These are phyloP conservation scores for Rotaria sp. DNA, from an alignment of 2,888 invertebrate genomes.

Conservation along the genomic window DNA sequence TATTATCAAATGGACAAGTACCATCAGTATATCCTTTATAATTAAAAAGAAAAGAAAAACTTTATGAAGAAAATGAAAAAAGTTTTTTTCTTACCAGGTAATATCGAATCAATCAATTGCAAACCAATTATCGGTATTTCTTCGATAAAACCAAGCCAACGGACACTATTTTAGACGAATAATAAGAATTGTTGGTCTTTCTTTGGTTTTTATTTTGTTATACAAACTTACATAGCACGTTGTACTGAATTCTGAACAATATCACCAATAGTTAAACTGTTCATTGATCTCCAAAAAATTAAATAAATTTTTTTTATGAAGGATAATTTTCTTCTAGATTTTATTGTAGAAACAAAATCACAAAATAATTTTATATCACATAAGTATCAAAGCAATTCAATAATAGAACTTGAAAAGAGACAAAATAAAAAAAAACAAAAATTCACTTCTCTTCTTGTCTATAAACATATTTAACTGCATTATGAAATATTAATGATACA, in stretches of 20 bases:
- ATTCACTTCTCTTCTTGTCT: neutral
- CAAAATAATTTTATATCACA: no score
- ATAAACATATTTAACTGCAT: neutral
- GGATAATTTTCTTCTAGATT: no score
- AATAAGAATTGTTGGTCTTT: neutral
- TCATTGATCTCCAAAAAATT: neutral
- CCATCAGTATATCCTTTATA: slow-evolving; percentile 11
- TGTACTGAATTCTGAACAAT: neutral
- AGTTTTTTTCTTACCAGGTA: neutral
- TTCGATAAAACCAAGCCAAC: neutral
- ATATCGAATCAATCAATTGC: neutral
- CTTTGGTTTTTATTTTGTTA: no score
- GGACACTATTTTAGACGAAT: neutral
- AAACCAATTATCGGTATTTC: neutral
- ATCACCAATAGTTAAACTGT: neutral
- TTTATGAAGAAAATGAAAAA: neutral
- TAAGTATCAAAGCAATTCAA: neutral
- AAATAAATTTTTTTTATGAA: neutral
- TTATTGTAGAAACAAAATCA: no score
- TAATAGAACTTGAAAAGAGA: neutral
- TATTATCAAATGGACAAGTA: neutral
- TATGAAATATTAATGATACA: neutral
- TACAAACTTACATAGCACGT: neutral
- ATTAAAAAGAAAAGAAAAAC: neutral
- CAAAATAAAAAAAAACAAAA: neutral